Conservation (phyloP, 2,888 invertebrate species). For the Isoperla grammatica region DNA sequence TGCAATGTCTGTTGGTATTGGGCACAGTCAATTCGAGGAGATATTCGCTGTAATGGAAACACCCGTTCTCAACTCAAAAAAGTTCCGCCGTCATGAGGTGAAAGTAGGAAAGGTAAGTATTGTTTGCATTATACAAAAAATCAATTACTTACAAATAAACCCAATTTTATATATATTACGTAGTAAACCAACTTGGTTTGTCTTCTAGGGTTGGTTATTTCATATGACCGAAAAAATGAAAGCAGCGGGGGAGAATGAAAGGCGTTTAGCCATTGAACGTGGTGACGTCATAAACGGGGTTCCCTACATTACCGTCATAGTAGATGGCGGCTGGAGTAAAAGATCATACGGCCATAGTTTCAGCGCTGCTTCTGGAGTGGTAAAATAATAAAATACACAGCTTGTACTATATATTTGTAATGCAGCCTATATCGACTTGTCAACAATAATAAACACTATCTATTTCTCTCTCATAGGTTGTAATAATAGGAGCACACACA, state of each 20-base stretch:
- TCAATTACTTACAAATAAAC: not conserved
- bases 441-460: too few species aligned
- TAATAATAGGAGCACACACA: too few species aligned
- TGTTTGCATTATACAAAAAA: too few species aligned
- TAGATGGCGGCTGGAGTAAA: conserved; percentile 16
- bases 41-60: conserved; percentile 8
- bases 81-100: conserved; percentile 11
- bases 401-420: too few species aligned
- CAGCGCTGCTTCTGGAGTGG: not conserved
- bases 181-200: too few species aligned
- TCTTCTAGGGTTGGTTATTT: not conserved
- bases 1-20: too few species aligned
- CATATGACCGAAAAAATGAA: not conserved
- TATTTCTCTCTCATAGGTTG: too few species aligned
- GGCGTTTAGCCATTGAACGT: not conserved
- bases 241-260: not conserved
- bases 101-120: not conserved
- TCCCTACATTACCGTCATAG: conserved; percentile 16
- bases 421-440: too few species aligned
- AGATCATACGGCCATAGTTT: conserved; percentile 9
- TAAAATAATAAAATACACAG: not conserved
- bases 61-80: conserved; percentile 10
- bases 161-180: not conserved
- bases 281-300: not conserved
- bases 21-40: conserved; percentile 6